Percentiles rank a stretch among this genome's conserved stretches.
Evolutionary conservation across 2,797 vertebrate genomes (phyloP).

Genomic region (Chromobotia macracanthus): DNA sequence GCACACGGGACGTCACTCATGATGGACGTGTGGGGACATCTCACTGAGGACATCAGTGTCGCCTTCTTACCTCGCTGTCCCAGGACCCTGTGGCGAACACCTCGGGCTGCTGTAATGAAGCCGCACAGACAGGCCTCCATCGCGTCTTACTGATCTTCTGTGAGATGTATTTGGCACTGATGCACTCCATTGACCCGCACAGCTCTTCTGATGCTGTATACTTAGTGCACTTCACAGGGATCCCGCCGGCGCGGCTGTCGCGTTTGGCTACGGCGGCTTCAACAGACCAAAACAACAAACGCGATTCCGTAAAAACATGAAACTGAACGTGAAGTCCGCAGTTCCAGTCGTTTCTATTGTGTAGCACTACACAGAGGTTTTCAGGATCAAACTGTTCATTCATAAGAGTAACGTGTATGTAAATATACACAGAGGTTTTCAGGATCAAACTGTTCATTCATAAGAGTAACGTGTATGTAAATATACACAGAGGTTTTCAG

Average conservation of each 20-base stretch:
- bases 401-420: no score
- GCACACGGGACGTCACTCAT: no score
- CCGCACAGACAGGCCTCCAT: constrained; percentile 84
- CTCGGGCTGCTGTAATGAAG: constrained; percentile 84
- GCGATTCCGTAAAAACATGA: not conserved
- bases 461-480: no score
- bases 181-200: constrained; percentile 80
- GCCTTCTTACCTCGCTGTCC: constrained; percentile 92
- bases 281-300: not conserved
- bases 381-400: no score
- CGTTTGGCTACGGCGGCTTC: constrained; percentile 2
- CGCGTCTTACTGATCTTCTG: constrained; percentile 92
- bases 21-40: no score
- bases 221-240: not conserved
- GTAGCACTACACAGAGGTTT: no score
- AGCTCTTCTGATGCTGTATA: not conserved
- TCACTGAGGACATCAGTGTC: no score
- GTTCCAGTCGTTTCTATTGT: no score
- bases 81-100: constrained; percentile 90
- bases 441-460: no score
- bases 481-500: no score
- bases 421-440: no score
- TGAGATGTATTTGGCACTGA: constrained; percentile 89
- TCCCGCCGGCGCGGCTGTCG: not conserved
- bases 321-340: no score